These are phyloP conservation scores for Temnopleurus reevesii DNA, from an alignment of 53 echinoderm and acorn worm species.

Conservation along the genomic window DNA sequence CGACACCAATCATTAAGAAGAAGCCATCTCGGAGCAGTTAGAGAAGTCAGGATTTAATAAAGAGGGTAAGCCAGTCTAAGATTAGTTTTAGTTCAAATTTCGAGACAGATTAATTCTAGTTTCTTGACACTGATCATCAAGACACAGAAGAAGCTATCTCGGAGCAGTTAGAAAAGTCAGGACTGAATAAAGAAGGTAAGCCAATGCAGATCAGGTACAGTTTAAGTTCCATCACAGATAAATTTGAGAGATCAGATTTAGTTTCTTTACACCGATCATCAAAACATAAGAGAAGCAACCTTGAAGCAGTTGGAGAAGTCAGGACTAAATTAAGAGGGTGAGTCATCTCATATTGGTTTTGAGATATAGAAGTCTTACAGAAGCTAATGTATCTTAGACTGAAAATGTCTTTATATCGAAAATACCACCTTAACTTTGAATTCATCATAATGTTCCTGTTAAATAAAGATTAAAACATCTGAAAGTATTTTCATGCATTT, in stretches of 20 bases:
- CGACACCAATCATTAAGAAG: conserved; percentile 80
- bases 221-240: too few relatives aligned
- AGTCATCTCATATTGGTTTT: too few relatives aligned
- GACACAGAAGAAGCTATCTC: conserved; percentile 84
- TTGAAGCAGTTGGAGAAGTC: conserved; percentile 88
- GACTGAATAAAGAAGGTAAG: conserved; percentile 76
- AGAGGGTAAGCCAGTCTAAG: conserved; percentile 66
- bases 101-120: too few relatives aligned
- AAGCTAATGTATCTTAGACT: too few relatives aligned
- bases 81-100: too few relatives aligned
- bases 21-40: conserved; percentile 79
- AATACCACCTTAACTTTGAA: too few relatives aligned
- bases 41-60: conserved; percentile 82
- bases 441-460: too few relatives aligned
- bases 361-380: too few relatives aligned
- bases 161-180: conserved; percentile 91
- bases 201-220: too few relatives aligned
- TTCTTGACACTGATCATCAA: conserved; percentile 84
- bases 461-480: neutral
- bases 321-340: too few relatives aligned
- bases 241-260: too few relatives aligned
- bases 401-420: too few relatives aligned
- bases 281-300: conserved; percentile 83
- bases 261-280: conserved; percentile 83
- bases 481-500: neutral